phyloP scores from a whole-genome alignment of 2,797 vertebrate species.

The Selene dorsalis region DNA sequence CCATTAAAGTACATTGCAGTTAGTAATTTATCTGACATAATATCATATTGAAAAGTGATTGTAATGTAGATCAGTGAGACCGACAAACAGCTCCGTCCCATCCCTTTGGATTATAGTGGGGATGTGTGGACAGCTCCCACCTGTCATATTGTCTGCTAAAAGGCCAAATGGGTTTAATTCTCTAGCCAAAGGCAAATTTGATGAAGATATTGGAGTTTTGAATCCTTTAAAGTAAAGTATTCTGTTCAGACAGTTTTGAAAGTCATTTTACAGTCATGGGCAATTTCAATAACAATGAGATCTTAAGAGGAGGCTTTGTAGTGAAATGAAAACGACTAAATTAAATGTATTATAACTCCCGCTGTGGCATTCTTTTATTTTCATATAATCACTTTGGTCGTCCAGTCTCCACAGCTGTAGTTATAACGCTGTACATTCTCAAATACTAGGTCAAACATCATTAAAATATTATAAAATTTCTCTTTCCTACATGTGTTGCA shows the following conservation, averaged over 20 bases:
- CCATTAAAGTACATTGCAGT: neutral
- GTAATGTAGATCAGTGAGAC: neutral
- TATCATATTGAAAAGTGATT: neutral
- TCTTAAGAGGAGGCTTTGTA: constrained; percentile 11
- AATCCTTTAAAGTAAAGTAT: constrained; percentile 21
- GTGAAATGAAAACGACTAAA: constrained; percentile 37
- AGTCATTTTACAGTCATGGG: constrained; percentile 39
- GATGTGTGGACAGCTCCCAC: constrained; percentile 1
- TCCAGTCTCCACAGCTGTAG: constrained; percentile 31
- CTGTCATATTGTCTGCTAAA: constrained; percentile 3
- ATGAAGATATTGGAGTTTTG: constrained; percentile 10
- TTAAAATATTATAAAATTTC: constrained; percentile 59
- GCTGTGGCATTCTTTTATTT: constrained; percentile 32
- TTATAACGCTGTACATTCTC: constrained; percentile 31
- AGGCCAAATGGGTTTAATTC: constrained; percentile 8
- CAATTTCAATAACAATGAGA: constrained; percentile 24
- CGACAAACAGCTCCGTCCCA: neutral
- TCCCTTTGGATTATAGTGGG: neutral
- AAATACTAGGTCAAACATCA: constrained; percentile 61
- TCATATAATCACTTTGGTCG: constrained; percentile 39
- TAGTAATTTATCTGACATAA: neutral
- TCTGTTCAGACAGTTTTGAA: constrained; percentile 35
- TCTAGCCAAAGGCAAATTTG: neutral
- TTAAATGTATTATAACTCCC: constrained; percentile 40
- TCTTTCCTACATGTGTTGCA: constrained; percentile 36